Evolutionary conservation across 2,888 invertebrate species (phyloP), one percentile per base, ranked within the genome.

Genomic region (Ptilodon capucinus): DNA sequence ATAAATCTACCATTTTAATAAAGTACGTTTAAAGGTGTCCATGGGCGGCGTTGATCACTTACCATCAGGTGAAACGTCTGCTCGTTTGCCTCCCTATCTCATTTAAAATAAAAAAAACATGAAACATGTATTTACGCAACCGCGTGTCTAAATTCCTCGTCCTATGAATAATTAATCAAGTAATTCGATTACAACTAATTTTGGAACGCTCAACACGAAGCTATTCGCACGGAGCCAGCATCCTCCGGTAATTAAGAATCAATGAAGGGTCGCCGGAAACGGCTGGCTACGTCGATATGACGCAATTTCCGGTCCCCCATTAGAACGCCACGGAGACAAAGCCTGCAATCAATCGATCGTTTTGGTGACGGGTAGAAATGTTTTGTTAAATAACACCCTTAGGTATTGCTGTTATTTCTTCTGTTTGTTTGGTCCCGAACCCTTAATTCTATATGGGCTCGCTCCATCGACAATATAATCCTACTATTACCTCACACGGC

Each of bases 301-400:
- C 38, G 46, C 35, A 52, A 60, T 63, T 50, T 63, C 58, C 58
- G 48, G 16, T 46, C 23, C 25, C 46, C 35, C 41, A 42, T 40
- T 25, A 17, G 40, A 35, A 38, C 43, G 45, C 28, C 35, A 38
- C 44, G n/a, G 32, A 48, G 41, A 42, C 28, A 8, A 44, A 52
- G 44, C 36, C 40, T 42, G 35, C 43, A 51, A 48, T 50, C 44
- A 18, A 42, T 40, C 7, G 5, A n/a, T 13, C 6, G 30, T 30
- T 30, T 30, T 30, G 1, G 30, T 8, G 3, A 30, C 30, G 30
- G n/a, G 11, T 30, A 7, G 21, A 7, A 11, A 28, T 28, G 28
- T 28, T 11, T 11, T 28, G 28, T 28, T 8, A 11, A 8, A 28
- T 11, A 11, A 21, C 21, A 2, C 21, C 7, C 7, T 21, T 2